phyloP scores from a whole-genome alignment of 2,113 vertebrate species.

The Embiotoca jacksoni region DNA sequence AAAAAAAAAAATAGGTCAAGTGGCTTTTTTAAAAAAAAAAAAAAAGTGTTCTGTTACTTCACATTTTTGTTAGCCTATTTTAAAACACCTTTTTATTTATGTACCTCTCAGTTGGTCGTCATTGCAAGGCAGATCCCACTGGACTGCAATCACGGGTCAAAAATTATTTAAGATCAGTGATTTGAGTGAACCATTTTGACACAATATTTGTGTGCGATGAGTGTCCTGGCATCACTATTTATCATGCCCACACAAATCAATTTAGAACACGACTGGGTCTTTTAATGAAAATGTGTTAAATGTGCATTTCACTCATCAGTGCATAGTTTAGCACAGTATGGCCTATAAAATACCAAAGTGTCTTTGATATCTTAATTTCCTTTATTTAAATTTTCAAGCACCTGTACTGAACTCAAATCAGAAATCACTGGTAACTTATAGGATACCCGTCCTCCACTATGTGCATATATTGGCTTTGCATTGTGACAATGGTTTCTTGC shows the following conservation, averaged over 20 bases:
- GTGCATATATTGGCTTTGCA: constrained; percentile 72
- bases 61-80: constrained; percentile 60
- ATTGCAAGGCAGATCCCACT: constrained; percentile 69
- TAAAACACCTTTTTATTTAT: constrained; percentile 72
- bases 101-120: constrained; percentile 65
- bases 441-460: constrained; percentile 63
- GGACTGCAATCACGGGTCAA: constrained; percentile 76
- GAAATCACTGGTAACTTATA: constrained; percentile 76
- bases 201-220: constrained; percentile 69
- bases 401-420: constrained; percentile 77
- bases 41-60: constrained; percentile 66
- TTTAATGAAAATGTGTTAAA: constrained; percentile 54
- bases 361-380: constrained; percentile 77
- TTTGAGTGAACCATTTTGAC: constrained; percentile 51
- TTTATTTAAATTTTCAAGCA: constrained; percentile 76
- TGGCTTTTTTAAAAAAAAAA: constrained; percentile 68
- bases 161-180: constrained; percentile 64
- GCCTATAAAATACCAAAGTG: constrained; percentile 84
- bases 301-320: constrained; percentile 57
- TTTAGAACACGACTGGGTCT: constrained; percentile 69
- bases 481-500: constrained; percentile 76
- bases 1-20: constrained; percentile 76
- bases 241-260: constrained; percentile 73
- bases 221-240: constrained; percentile 72
- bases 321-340: constrained; percentile 60